Evolutionary conservation across 2,797 vertebrate genomes (phyloP), one percentile per base, ranked within the genome.

Genomic region (Emydoidea blandingii): DNA sequence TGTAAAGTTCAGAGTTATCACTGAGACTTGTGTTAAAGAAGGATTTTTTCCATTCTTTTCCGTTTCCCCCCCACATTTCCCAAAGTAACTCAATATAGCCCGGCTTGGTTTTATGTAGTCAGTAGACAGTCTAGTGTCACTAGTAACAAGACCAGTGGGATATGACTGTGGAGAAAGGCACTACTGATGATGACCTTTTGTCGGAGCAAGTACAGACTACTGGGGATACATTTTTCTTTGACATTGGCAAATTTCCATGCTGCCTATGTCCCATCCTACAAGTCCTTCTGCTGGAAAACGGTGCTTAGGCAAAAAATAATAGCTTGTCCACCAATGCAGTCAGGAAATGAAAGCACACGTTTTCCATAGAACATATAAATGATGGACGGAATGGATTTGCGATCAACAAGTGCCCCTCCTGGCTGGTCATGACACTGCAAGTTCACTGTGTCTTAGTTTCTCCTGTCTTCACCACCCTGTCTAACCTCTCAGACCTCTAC

Each of bases 1-100:
- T 87, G 4, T 72, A 80, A 96, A 94, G 47, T 82, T 91, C 82
- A 87, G 49, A 80, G 85, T 87, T 97, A 87, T 94, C 31, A 50
- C 5, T 79, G 79, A 88, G 44, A 27, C 72, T 80, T 91, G 4
- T 72, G 44, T 78, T 93, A 90, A 11, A 79, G 54, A 54, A 76
- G 2, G 78, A 56, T 41, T 81, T 47, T 47, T 37, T n/a, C 84
- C n/a, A 31, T 14, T 7, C 9, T 5, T n/a, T 29, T 49, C 29
- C 0, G 29, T 0, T 1, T 11, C 14, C 7, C 2, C 9, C 29
- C 52, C 15, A 14, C 52, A 83, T 21, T 16, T 19, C 34, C 27
- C 3, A 1, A 1, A 52, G 2, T 62, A 74, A 44, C 19, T 76
- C 52, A 19, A 5, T 9, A 50, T 79, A 59, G 23, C 3, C 1